Percentiles rank a stretch among this genome's conserved stretches.
Evolutionary conservation across 2,113 vertebrate genomes (phyloP).

Genomic region (Tor tambroides): DNA sequence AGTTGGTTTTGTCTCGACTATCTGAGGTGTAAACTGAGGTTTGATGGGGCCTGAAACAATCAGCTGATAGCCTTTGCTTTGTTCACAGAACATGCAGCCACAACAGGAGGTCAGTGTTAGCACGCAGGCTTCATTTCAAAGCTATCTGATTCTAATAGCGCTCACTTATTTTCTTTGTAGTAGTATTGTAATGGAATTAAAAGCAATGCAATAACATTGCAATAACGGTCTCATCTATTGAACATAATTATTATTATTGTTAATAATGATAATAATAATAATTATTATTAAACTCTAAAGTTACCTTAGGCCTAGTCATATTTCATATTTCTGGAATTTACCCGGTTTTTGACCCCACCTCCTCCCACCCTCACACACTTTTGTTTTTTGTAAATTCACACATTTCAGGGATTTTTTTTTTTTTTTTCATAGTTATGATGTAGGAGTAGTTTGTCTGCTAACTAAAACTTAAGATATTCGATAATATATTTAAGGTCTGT

Average conservation of each 20-base stretch:
- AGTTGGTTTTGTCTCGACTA: slow-evolving; percentile 18
- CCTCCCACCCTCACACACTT: not conserved
- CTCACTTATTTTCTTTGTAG: no score
- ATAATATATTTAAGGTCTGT: not conserved
- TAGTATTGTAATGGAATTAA: not conserved
- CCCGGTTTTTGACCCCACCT: not conserved
- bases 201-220: not conserved
- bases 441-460: not conserved
- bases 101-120: not conserved
- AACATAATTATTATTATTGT: not conserved
- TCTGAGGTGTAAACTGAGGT: slow-evolving; percentile 61
- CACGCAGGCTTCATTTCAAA: not conserved
- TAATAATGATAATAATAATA: no score
- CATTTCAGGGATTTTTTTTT: not conserved
- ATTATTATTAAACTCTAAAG: not conserved
- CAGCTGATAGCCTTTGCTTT: slow-evolving; percentile 2
- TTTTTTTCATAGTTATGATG: not conserved
- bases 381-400: not conserved
- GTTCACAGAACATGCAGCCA: not conserved
- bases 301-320: not conserved
- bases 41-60: slow-evolving; percentile 25
- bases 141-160: not conserved
- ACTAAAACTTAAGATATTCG: not conserved
- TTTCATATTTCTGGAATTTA: slow-evolving; percentile 15
- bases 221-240: not conserved